Conservation (phyloP, 2,113 vertebrate species). For the Benitochromis conjunctus region DNA sequence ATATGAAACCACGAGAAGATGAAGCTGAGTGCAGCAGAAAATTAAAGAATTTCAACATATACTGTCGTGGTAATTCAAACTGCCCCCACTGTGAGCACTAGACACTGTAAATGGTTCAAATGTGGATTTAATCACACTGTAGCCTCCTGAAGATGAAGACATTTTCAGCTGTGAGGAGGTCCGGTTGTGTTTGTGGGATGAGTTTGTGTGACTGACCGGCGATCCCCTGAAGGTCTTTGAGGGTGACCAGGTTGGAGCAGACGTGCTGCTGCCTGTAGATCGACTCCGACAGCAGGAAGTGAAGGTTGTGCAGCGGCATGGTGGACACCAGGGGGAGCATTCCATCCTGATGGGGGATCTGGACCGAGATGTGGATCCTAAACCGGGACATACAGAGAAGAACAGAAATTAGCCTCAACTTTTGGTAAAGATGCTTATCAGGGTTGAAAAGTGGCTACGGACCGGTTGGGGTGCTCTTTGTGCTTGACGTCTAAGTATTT, state of each 20-base stretch:
- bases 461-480: slow-evolving; percentile 98
- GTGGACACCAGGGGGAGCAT: slow-evolving; percentile 98
- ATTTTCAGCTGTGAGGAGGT: not conserved
- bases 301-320: slow-evolving; percentile 93
- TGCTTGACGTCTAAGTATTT: slow-evolving; percentile 97
- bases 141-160: not conserved
- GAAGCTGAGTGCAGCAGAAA: not conserved
- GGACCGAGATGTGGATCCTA: slow-evolving; percentile 97
- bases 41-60: not conserved
- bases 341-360: slow-evolving; percentile 97
- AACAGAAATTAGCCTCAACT: not conserved
- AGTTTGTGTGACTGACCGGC: slow-evolving; percentile 75
- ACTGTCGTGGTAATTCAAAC: not conserved
- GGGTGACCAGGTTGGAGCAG: slow-evolving; percentile 91
- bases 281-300: slow-evolving; percentile 94
- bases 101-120: not conserved
- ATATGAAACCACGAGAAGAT: not conserved
- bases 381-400: not conserved
- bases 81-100: not conserved
- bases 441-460: not conserved
- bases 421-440: not conserved
- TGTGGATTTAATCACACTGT: rapidly evolving
- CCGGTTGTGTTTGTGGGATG: not conserved
- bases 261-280: slow-evolving; percentile 96
- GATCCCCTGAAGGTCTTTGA: slow-evolving; percentile 82